Evolutionary conservation across 30 jellyfish, hydroid and myxozoan genomes (phyloP).

Genomic region (Hydra vulgaris): DNA sequence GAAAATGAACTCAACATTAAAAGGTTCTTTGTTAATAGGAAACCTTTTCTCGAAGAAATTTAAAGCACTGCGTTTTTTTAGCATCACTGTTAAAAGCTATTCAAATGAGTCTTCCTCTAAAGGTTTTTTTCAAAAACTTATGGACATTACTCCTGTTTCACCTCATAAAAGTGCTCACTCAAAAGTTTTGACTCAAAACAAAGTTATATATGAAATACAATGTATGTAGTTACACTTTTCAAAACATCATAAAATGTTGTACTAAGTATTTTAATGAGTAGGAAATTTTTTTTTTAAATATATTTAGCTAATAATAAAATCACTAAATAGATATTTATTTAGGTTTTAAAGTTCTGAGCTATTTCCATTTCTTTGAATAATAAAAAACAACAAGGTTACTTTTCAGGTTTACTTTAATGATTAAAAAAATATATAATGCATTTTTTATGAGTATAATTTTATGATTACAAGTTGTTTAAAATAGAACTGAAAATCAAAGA

Average conservation of each 20-base stretch:
- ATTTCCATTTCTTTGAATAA: too few species aligned
- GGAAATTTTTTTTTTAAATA: too few species aligned
- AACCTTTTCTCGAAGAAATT: neutral
- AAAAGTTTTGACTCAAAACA: slow-evolving; percentile 48
- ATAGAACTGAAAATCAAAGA: too few species aligned
- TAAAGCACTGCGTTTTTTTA: neutral
- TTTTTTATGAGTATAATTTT: too few species aligned
- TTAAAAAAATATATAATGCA: too few species aligned
- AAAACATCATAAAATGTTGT: neutral
- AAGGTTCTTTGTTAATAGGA: neutral
- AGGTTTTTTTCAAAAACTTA: slow-evolving; percentile 21
- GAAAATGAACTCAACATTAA: neutral
- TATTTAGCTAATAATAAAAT: too few species aligned
- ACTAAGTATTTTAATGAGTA: too few species aligned
- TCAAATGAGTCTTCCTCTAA: neutral
- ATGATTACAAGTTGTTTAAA: too few species aligned
- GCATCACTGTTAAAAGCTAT: neutral
- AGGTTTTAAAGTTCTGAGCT: too few species aligned
- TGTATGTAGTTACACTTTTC: slow-evolving; percentile 26
- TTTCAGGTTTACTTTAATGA: too few species aligned
- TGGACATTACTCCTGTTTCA: slow-evolving; percentile 25
- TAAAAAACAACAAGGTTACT: too few species aligned
- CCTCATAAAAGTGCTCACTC: slow-evolving; percentile 84
- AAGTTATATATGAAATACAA: slow-evolving; percentile 53
- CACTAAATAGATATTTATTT: too few species aligned